Base-by-base conservation (phyloP, 2,797 vertebrate genomes). In the Cetoscarus ocellatus region DNA sequence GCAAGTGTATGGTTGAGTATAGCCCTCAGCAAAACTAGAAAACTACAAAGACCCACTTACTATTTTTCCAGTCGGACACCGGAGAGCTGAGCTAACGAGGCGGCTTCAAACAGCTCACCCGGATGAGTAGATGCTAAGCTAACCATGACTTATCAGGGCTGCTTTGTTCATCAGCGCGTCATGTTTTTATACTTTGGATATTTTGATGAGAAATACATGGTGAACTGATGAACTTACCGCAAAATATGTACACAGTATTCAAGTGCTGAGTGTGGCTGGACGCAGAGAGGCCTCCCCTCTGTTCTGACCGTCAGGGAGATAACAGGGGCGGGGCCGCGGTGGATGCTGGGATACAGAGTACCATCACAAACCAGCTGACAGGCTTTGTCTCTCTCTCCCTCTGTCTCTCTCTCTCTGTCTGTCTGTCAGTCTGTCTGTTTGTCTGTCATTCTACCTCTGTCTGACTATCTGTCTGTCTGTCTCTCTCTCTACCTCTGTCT, bases 281-380 rank as follows among this genome's bases (percentile, higher is more conserved):
- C 10, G 65, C 17, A 1, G 42, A 64, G 49, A 80, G 87, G 86
- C 88, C 89, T 90, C 77, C 69, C 27, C 70, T 61, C 64, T 36
- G 69, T 68, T 61, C 59, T 40, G 69, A 62, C 65, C 8, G 61
- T 62, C 71, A 54, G 17, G 8, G 56, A 65, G 75, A 59, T 48
- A 44, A 70, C 27, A 63, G 69, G 63, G 69, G 61, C 45, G 54
- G 53, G 27, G 71, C 62, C 81, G 86, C 74, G 39, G 56, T 83
- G 90, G 52, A 81, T 80, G 79, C 68, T 78, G 90, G 90, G 91
- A 91, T 61, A 75, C 36, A 8, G 67, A 79, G 80, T 85, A 19
- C 51, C 19, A 35, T 1, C 49, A 10, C 60, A 12, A 15, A 6
- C 12, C 2, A 1, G 10, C 18, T 44, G 27, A 50, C 7, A 14